Conservation (phyloP, 2,113 vertebrate species). For the Dolichallabes microphthalmus region DNA sequence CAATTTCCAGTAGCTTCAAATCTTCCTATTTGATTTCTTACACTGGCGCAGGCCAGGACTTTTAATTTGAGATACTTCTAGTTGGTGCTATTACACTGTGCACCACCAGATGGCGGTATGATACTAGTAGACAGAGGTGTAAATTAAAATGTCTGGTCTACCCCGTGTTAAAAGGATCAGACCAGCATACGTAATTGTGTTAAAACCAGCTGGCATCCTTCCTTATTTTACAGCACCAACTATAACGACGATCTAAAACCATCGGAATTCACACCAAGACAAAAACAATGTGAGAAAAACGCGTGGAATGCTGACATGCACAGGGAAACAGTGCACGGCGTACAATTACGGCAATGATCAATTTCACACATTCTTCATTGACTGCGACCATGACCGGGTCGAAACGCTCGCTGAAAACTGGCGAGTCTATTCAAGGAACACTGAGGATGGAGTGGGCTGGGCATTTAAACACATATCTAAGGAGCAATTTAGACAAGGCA, state of each 20-base stretch:
- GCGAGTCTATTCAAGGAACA: background rate
- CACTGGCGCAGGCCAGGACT: too few relatives aligned
- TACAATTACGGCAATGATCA: background rate
- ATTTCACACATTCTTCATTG: background rate
- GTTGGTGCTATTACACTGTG: background rate
- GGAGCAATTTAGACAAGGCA: background rate
- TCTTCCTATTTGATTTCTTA: too few relatives aligned
- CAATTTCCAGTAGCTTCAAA: too few relatives aligned
- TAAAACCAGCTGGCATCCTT: background rate
- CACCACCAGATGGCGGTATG: slow-evolving; percentile 57
- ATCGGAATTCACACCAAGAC: background rate
- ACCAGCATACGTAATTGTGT: background rate
- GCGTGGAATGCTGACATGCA: background rate
- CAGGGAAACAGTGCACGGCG: background rate
- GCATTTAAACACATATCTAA: background rate
- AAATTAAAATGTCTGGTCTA: background rate
- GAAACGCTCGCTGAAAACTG: too few relatives aligned
- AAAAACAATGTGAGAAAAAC: background rate
- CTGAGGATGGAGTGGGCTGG: background rate
- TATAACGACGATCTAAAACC: background rate
- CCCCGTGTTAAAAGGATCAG: background rate
- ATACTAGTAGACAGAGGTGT: background rate
- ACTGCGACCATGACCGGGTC: background rate
- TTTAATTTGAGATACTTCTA: background rate
- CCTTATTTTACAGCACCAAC: background rate